phyloP scores from a whole-genome alignment of 2,113 vertebrate genomes.

The Actenoides hombroni region DNA sequence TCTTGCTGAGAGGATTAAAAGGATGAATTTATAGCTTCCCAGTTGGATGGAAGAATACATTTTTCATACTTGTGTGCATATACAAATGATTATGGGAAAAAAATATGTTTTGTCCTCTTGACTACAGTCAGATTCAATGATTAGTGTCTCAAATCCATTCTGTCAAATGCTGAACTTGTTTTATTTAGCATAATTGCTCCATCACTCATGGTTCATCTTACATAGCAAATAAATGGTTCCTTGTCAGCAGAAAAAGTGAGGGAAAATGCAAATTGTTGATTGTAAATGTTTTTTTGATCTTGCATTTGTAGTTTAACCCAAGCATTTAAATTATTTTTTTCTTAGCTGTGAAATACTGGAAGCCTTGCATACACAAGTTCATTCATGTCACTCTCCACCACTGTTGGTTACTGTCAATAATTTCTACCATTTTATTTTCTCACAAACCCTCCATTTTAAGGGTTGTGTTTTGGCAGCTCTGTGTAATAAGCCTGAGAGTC shows the following conservation, averaged over 20 bases:
- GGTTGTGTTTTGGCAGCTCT: not conserved
- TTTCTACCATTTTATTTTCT: not conserved
- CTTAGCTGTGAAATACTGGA: not conserved
- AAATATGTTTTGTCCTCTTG: not conserved
- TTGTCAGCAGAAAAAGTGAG: not conserved
- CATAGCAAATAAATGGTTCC: not conserved
- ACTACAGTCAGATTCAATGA: not conserved
- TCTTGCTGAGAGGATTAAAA: slow-evolving; percentile 3
- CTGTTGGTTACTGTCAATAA: not conserved
- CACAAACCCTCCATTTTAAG: not conserved
- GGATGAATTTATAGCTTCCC: slow-evolving; percentile 22
- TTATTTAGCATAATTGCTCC: not conserved
- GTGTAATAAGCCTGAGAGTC: not conserved
- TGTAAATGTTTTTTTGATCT: not conserved
- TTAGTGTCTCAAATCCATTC: not conserved
- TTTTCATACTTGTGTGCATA: slow-evolving; percentile 17
- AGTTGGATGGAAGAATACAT: not conserved
- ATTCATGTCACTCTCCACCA: not conserved
- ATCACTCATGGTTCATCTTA: not conserved
- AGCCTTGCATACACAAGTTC: not conserved
- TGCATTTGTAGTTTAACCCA: not conserved
- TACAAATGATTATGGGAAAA: slow-evolving; percentile 12
- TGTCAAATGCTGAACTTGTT: not conserved
- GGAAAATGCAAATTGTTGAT: not conserved
- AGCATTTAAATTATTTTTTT: not conserved